phyloP scores from a whole-genome alignment of 2,888 invertebrate genomes.

The Cyaniris semiargus region DNA sequence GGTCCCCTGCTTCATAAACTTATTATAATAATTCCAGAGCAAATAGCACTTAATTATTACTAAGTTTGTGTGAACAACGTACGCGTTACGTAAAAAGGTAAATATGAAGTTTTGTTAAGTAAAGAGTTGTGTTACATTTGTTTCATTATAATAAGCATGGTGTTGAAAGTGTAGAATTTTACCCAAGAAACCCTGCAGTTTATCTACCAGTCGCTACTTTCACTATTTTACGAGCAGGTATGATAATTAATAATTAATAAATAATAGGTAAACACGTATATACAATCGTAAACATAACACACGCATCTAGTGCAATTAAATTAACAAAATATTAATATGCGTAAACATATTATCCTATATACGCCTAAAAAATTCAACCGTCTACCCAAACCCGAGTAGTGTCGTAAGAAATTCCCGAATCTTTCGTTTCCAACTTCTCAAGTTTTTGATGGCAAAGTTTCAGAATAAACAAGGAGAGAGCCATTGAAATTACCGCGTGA shows the following conservation, averaged over 20 bases:
- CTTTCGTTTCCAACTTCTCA: not conserved
- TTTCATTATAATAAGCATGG: not conserved
- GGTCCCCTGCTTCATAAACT: slow-evolving; percentile 2
- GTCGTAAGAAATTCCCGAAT: not conserved
- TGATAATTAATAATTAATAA: no score
- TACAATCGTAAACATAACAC: no score
- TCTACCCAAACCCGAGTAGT: not conserved
- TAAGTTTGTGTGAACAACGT: not conserved
- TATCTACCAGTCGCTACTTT: no score
- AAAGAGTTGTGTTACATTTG: not conserved
- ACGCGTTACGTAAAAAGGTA: not conserved
- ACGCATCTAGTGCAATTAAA: no score
- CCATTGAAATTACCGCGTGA: slow-evolving; percentile 21
- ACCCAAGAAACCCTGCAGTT: not conserved
- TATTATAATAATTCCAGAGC: not conserved
- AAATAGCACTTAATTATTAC: slow-evolving; percentile 1
- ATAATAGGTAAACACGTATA: no score
- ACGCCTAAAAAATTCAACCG: no score
- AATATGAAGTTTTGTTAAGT: not conserved
- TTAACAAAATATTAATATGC: no score
- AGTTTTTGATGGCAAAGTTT: slow-evolving; percentile 12
- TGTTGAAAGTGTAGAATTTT: not conserved
- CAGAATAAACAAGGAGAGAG: slow-evolving; percentile 14
- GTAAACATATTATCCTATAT: no score
- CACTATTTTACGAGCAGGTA: no score